A percentile compares a stretch with the other conserved stretches of the same genome.
phyloP scores from a whole-genome alignment of 2,797 vertebrate genomes.

The Percopsis omiscomaycus region DNA sequence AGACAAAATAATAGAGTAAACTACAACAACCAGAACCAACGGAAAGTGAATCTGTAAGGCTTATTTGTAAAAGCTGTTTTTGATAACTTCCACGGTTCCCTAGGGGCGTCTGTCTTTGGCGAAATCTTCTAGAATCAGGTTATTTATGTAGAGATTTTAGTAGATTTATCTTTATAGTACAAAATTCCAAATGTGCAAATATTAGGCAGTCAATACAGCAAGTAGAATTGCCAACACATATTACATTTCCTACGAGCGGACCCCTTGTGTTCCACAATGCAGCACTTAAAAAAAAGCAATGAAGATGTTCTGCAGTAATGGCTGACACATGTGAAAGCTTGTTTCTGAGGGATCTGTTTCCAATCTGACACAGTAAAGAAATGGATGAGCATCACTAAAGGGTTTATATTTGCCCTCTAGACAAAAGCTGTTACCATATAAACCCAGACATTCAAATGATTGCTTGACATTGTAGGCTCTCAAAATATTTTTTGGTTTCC shows the following conservation, averaged over 20 bases:
- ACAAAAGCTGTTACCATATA: conserved; percentile 52
- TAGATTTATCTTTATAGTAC: not conserved
- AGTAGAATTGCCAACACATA: conserved; percentile 15
- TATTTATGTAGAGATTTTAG: no score
- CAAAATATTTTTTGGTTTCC: conserved; percentile 37
- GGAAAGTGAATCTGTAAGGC: conserved; percentile 11
- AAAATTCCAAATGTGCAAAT: conserved; percentile 33
- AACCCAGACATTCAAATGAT: conserved; percentile 49
- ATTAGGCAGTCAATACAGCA: conserved; percentile 1
- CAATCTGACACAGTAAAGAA: conserved; percentile 62
- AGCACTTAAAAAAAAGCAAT: conserved; percentile 53
- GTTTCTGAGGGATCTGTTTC: conserved; percentile 60
- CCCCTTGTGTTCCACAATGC: conserved; percentile 47
- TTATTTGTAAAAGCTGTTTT: conserved; percentile 42
- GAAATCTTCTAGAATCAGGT: conserved; percentile 37
- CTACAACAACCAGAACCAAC: no score
- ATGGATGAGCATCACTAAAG: conserved; percentile 55
- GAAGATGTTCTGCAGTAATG: conserved; percentile 61
- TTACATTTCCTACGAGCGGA: conserved; percentile 30
- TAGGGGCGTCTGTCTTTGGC: conserved; percentile 42
- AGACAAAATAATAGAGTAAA: conserved; percentile 15
- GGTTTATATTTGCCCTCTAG: conserved; percentile 59
- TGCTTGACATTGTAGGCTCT: conserved; percentile 55
- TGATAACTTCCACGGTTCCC: conserved; percentile 26
- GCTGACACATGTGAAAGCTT: conserved; percentile 64